A percentile compares a stretch with the other conserved stretches of the same genome.
Evolutionary conservation across 2,113 vertebrate genomes (phyloP).

Genomic region (Chamaetylas fuelleborni): DNA sequence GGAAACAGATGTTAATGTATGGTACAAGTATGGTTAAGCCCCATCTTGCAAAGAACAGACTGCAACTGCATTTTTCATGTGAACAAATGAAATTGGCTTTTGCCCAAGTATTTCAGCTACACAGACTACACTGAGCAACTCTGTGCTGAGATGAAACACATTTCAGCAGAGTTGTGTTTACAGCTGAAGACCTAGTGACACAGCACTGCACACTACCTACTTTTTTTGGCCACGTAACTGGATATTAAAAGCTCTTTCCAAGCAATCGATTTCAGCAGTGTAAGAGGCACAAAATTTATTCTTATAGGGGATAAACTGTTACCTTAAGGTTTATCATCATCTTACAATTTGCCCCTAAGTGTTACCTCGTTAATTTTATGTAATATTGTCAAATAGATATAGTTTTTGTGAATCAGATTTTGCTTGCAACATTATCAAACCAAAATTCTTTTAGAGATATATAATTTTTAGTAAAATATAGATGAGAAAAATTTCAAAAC

Average conservation of each 20-base stretch:
- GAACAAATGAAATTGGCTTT: neutral
- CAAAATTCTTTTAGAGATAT: neutral
- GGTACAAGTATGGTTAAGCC: neutral
- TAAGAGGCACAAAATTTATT: neutral
- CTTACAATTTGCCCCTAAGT: neutral
- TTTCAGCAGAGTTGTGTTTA: neutral
- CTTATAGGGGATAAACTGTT: neutral
- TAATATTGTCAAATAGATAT: neutral
- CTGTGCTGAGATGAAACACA: neutral
- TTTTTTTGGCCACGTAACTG: neutral
- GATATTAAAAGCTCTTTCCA: neutral
- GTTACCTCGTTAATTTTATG: neutral
- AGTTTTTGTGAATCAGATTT: neutral
- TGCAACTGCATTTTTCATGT: neutral
- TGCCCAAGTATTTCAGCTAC: neutral
- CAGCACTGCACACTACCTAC: neutral
- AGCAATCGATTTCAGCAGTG: neutral
- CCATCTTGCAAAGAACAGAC: accelerated
- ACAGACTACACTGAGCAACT: neutral
- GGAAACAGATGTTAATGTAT: neutral
- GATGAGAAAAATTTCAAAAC: neutral
- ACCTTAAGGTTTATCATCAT: neutral
- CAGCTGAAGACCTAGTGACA: neutral
- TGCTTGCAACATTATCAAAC: neutral
- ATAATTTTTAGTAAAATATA: neutral